Evolutionary conservation across 2,888 invertebrate species (phyloP).

Genomic region (Pollenia angustigena): DNA sequence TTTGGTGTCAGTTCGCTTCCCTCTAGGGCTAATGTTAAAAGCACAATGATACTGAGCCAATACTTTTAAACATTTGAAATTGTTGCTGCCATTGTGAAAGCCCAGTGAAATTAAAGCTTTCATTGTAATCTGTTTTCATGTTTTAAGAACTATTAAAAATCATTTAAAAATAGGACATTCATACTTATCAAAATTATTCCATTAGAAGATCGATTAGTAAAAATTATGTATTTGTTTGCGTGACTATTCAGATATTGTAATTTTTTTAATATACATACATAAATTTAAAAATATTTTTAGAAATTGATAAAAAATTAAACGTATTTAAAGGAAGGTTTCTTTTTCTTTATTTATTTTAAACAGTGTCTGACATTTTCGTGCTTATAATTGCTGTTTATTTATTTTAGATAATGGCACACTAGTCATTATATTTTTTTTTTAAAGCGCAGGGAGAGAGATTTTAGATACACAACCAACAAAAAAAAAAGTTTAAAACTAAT

Average conservation of each 20-base stretch:
- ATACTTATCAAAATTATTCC: too few species aligned
- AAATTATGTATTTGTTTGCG: conserved; percentile 9
- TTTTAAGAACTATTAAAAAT: too few species aligned
- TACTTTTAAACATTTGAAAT: too few species aligned
- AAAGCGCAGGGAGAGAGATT: conserved; percentile 11
- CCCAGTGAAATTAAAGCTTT: too few species aligned
- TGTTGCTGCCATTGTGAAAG: too few species aligned
- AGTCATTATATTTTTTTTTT: conserved; percentile 48
- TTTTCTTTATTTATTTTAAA: conserved; percentile 14
- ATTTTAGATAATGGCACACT: conserved; percentile 37
- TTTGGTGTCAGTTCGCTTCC: too few species aligned
- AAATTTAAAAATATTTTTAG: conserved; percentile 5
- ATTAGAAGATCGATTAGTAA: too few species aligned
- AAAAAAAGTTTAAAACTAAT: background rate
- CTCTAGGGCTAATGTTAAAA: too few species aligned
- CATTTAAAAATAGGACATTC: too few species aligned
- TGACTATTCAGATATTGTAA: conserved; percentile 37
- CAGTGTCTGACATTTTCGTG: conserved; percentile 48
- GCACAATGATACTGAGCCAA: too few species aligned
- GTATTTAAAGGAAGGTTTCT: background rate
- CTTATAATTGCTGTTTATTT: conserved; percentile 52
- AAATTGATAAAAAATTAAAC: conserved; percentile 17
- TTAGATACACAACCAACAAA: conserved; percentile 6
- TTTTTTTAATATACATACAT: background rate
- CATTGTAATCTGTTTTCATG: too few species aligned